Conservation (phyloP, 2,113 vertebrate genomes). For the Carassius carassius region DNA sequence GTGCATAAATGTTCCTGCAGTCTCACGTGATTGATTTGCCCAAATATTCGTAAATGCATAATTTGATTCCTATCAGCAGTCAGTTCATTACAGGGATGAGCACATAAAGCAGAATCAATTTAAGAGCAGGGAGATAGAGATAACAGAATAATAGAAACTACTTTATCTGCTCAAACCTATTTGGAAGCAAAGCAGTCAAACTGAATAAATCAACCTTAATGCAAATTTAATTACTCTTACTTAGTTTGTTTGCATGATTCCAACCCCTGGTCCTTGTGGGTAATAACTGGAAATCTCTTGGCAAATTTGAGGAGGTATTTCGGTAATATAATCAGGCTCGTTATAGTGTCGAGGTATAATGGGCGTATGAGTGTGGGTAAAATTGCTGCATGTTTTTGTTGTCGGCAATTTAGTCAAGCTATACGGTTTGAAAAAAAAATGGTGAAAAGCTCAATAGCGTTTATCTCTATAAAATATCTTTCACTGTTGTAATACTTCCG, state of each 20-base stretch:
- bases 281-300: constrained; percentile 45
- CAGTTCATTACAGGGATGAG: constrained; percentile 64
- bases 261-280: constrained; percentile 48
- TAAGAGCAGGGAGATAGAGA: constrained; percentile 52
- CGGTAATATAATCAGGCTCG: not conserved
- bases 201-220: constrained; percentile 62
- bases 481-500: not conserved
- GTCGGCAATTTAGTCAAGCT: not conserved
- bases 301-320: constrained; percentile 41
- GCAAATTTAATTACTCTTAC: constrained; percentile 59
- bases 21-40: constrained; percentile 64
- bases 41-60: constrained; percentile 62
- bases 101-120: constrained; percentile 67
- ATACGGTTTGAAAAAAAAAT: not conserved
- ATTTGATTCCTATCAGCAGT: constrained; percentile 65
- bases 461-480: constrained; percentile 21
- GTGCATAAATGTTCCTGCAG: constrained; percentile 48
- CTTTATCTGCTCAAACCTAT: constrained; percentile 55
- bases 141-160: constrained; percentile 61
- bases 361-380: not conserved
- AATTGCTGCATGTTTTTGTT: constrained; percentile 14
- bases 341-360: constrained; percentile 11
- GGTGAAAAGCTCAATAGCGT: not conserved
- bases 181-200: constrained; percentile 55
- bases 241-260: constrained; percentile 53